Conservation (phyloP, 30 jellyfish, hydroid and myxozoan species). For the Mastigias papua region DNA sequence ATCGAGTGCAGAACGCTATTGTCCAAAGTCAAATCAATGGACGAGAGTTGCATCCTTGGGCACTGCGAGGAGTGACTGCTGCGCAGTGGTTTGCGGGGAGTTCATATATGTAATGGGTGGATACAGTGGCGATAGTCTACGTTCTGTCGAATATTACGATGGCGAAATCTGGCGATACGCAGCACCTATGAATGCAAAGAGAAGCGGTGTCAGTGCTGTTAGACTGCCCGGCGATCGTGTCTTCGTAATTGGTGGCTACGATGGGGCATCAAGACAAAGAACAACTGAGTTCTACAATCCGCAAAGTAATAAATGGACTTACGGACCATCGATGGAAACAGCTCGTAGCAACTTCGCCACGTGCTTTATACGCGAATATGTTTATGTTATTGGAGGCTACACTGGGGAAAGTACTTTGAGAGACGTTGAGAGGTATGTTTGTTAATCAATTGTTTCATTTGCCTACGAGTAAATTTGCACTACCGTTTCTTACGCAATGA, state of each 20-base stretch:
- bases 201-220: constrained; percentile 95
- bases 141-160: constrained; percentile 83
- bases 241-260: constrained; percentile 86
- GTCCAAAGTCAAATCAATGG: constrained; percentile 74
- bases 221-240: constrained; percentile 75
- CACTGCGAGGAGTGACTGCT: constrained; percentile 88
- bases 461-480: background rate
- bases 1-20: constrained; percentile 75
- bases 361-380: constrained; percentile 62
- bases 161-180: constrained; percentile 74
- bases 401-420: constrained; percentile 77
- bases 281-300: constrained; percentile 81
- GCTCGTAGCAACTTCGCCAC: constrained; percentile 91
- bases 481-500: too few relatives aligned
- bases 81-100: constrained; percentile 72
- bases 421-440: constrained; percentile 62
- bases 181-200: constrained; percentile 62
- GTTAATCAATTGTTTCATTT: background rate
- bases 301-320: constrained; percentile 62
- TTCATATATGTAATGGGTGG: constrained; percentile 87
- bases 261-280: constrained; percentile 73
- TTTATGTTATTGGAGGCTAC: constrained; percentile 90
- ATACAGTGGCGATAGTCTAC: constrained; percentile 76
- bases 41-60: constrained; percentile 64
- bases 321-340: constrained; percentile 79